Evolutionary conservation across 1,140 invertebrate species (phyloP).

Genomic region (Trissolcus basalis): DNA sequence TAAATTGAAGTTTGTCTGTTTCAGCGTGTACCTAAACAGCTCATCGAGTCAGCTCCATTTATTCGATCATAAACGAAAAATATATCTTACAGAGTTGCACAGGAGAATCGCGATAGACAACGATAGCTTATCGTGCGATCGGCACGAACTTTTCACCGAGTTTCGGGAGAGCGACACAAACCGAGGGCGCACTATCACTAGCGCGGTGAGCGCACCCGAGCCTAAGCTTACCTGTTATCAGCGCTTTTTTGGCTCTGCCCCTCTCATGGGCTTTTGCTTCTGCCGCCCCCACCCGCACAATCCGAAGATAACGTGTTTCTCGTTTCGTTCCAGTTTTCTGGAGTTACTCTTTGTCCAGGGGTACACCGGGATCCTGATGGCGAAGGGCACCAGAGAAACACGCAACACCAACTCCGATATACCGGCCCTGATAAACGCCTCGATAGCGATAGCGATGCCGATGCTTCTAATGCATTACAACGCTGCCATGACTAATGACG

Average conservation of each 20-base stretch:
- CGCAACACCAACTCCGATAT: constrained; percentile 66
- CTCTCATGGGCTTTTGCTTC: constrained; percentile 16
- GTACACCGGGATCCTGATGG: constrained; percentile 12
- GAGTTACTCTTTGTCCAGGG: constrained; percentile 32
- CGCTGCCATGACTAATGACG: constrained; percentile 69
- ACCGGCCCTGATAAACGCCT: constrained; percentile 64
- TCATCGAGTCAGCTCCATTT: background rate
- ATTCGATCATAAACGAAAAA: too few species aligned
- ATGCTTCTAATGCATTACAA: constrained; percentile 64
- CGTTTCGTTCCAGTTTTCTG: constrained; percentile 47
- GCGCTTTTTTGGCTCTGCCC: constrained; percentile 5
- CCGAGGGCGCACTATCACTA: constrained; percentile 61
- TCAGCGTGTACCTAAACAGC: background rate
- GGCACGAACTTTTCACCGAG: constrained; percentile 15
- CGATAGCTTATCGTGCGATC: constrained; percentile 16
- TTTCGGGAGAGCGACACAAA: background rate
- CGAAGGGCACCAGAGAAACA: constrained; percentile 49
- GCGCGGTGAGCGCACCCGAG: constrained; percentile 48
- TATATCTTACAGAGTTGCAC: too few species aligned
- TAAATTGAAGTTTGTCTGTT: too few species aligned
- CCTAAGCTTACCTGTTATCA: constrained; percentile 67
- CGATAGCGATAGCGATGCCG: constrained; percentile 64
- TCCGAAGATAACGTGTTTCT: constrained; percentile 58
- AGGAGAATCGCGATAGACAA: constrained; percentile 8
- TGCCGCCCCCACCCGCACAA: constrained; percentile 12